phyloP scores from a whole-genome alignment of 2,797 vertebrate species.

The Parauchenoglanis ngamensis region DNA sequence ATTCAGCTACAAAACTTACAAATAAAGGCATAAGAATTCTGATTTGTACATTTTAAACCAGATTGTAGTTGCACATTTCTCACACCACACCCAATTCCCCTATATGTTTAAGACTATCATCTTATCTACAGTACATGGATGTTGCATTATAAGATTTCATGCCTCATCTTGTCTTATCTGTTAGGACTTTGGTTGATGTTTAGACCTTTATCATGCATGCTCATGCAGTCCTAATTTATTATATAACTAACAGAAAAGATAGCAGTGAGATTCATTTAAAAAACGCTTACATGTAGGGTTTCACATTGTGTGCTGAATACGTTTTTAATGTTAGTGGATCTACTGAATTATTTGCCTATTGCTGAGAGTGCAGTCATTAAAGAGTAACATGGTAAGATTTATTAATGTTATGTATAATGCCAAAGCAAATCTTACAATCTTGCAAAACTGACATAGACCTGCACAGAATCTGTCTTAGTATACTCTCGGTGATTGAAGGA shows the following conservation, averaged over 20 bases:
- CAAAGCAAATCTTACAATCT: slow-evolving; percentile 10
- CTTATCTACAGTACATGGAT: not conserved
- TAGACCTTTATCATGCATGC: not conserved
- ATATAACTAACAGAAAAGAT: not conserved
- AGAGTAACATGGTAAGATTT: slow-evolving; percentile 29
- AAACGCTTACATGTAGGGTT: slow-evolving; percentile 13
- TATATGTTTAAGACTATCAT: not conserved
- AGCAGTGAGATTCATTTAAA: not conserved
- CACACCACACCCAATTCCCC: not conserved
- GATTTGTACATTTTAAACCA: not conserved
- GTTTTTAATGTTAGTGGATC: not conserved
- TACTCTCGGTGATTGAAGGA: not conserved
- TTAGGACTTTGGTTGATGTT: slow-evolving; percentile 44
- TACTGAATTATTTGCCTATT: slow-evolving; percentile 8
- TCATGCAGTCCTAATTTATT: slow-evolving; percentile 16
- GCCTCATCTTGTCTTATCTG: slow-evolving; percentile 39
- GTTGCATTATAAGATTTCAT: slow-evolving; percentile 23
- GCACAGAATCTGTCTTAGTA: not conserved
- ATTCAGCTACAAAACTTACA: not conserved
- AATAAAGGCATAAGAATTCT: not conserved
- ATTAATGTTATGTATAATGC: not conserved
- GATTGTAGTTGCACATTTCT: not conserved
- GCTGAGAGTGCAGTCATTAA: slow-evolving; percentile 16
- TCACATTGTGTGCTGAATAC: not conserved
- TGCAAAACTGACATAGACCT: not conserved